Percentiles rank a stretch among this genome's conserved stretches.
Conservation (phyloP, 2,888 invertebrate genomes). For the Drosophila neotestacea region DNA sequence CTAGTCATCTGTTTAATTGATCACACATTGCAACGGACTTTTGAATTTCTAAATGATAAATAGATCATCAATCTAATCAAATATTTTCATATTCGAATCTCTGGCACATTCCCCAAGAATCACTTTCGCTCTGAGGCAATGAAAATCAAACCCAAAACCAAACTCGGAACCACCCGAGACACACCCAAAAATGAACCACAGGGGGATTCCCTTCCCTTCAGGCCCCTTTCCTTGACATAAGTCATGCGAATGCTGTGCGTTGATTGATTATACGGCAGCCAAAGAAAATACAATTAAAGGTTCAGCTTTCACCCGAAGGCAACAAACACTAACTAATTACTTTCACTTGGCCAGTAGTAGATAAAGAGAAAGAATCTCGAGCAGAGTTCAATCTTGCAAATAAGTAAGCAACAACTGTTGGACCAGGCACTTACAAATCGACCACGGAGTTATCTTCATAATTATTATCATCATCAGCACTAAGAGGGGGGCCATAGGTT, state of each 20-base stretch:
- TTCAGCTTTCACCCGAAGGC: constrained; percentile 76
- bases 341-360: constrained; percentile 64
- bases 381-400: constrained; percentile 52
- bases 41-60: neutral
- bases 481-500: constrained; percentile 68
- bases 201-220: neutral
- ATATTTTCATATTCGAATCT: neutral
- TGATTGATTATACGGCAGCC: constrained; percentile 70
- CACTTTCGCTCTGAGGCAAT: constrained; percentile 44
- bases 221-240: constrained; percentile 3
- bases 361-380: constrained; percentile 23
- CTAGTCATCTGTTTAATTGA: constrained; percentile 1
- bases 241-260: constrained; percentile 35
- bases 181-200: constrained; percentile 30
- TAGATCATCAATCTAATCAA: constrained; percentile 19
- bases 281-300: constrained; percentile 69
- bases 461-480: constrained; percentile 29
- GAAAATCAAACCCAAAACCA: constrained; percentile 6
- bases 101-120: constrained; percentile 9
- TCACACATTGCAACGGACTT: neutral
- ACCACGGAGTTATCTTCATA: constrained; percentile 56
- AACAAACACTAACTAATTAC: constrained; percentile 64
- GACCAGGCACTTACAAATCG: constrained; percentile 51
- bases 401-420: constrained; percentile 18
- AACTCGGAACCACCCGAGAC: constrained; percentile 27